Conservation (phyloP, 2,888 invertebrate species). For the Cephus runcator region DNA sequence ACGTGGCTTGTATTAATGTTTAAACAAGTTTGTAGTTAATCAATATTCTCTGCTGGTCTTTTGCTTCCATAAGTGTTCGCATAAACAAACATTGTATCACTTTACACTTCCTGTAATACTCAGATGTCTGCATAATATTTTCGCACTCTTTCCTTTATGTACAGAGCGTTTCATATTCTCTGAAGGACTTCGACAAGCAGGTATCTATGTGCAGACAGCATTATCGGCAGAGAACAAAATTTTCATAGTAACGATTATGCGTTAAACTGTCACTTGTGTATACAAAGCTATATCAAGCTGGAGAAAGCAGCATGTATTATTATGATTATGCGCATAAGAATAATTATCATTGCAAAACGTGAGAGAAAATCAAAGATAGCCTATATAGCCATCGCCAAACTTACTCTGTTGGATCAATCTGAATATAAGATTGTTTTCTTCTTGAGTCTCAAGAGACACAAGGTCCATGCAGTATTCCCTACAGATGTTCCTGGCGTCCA, state of each 20-base stretch:
- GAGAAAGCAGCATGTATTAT: not conserved
- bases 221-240: not conserved
- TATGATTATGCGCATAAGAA: not conserved
- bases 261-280: not conserved
- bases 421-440: constrained; percentile 90
- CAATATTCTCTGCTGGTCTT: not conserved
- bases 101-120: not conserved
- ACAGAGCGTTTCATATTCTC: not conserved
- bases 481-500: constrained; percentile 91
- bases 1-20: not conserved
- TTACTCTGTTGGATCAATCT: constrained; percentile 87
- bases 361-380: not conserved
- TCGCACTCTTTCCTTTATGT: not conserved
- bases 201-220: not conserved
- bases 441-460: constrained; percentile 88
- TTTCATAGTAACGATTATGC: not conserved
- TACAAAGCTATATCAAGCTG: not conserved
- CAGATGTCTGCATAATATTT: not conserved
- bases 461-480: constrained; percentile 95
- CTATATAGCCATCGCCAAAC: constrained; percentile 42
- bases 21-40: not conserved
- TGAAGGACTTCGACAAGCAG: not conserved
- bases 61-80: not conserved
- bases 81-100: not conserved
- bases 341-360: not conserved